These are phyloP conservation scores for Araneus ventricosus DNA, from an alignment of 1,140 invertebrate species.

Conservation along the genomic window DNA sequence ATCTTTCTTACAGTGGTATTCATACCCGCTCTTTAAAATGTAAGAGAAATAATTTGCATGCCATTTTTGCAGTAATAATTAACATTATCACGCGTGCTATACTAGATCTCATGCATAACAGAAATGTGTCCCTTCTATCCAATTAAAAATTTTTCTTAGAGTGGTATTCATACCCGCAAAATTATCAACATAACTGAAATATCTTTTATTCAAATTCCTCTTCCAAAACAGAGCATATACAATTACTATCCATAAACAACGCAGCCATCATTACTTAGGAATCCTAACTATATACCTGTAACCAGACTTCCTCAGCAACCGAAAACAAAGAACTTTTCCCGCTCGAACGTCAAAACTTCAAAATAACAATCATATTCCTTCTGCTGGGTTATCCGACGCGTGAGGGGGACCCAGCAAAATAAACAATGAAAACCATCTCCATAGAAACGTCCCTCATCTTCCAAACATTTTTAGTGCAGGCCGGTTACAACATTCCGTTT, in stretches of 20 bases:
- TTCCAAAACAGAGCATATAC: background rate
- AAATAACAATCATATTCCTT: slow-evolving; percentile 44
- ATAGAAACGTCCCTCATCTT: slow-evolving; percentile 55
- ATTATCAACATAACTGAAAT: background rate
- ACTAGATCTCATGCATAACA: no score
- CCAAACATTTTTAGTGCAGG: slow-evolving; percentile 59
- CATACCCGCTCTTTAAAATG: no score
- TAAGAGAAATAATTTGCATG: no score
- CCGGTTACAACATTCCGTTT: slow-evolving; percentile 67
- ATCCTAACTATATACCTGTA: background rate
- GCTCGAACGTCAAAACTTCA: background rate
- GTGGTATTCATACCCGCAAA: background rate
- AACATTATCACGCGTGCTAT: no score
- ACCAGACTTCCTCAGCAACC: no score
- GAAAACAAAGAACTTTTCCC: background rate
- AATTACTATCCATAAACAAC: background rate
- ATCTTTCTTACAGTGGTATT: no score
- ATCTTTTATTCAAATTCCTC: background rate
- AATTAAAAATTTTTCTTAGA: no score
- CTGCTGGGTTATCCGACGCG: background rate
- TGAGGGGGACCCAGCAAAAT: background rate
- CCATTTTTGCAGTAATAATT: no score
- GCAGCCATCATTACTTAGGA: background rate
- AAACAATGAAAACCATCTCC: slow-evolving; percentile 8
- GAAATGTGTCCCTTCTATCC: no score